Percentiles rank a stretch among this genome's conserved stretches.
Conservation (phyloP, 2,113 vertebrate genomes). For the Cepphus grylle region DNA sequence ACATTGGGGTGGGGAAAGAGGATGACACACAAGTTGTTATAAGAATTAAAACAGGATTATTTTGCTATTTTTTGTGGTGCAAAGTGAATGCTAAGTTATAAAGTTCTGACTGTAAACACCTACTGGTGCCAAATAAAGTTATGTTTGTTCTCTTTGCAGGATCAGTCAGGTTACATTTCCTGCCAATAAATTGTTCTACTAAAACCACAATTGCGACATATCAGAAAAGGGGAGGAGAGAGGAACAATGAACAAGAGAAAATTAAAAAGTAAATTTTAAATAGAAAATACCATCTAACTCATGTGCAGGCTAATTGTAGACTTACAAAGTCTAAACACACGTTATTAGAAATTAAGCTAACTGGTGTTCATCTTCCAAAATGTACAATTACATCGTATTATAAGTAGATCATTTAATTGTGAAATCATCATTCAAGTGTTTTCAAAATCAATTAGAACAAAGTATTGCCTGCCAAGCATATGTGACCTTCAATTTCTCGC, state of each 20-base stretch:
- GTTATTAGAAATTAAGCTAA: not conserved
- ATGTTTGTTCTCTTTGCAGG: not conserved
- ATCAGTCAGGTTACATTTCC: not conserved
- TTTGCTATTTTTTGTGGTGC: not conserved
- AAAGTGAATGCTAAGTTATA: not conserved
- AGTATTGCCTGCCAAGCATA: not conserved
- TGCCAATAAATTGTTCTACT: not conserved
- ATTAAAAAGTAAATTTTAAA: not conserved
- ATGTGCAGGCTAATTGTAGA: not conserved
- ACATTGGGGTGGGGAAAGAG: not conserved
- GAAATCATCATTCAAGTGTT: not conserved
- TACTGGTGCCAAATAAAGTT: not conserved
- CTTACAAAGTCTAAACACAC: not conserved
- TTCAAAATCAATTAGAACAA: slow-evolving; percentile 20
- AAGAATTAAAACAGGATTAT: not conserved
- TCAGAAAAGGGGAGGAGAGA: not conserved
- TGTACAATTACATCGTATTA: not conserved
- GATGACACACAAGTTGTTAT: not conserved
- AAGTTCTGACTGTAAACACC: not conserved
- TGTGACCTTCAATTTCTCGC: not conserved
- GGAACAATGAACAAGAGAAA: not conserved
- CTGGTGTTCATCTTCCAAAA: not conserved
- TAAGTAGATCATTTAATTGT: not conserved
- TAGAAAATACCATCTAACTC: not conserved
- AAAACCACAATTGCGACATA: not conserved